Percentiles rank a stretch among this genome's conserved stretches.
Evolutionary conservation across 2,113 vertebrate species (phyloP).

Genomic region (Hiodon tergisus): DNA sequence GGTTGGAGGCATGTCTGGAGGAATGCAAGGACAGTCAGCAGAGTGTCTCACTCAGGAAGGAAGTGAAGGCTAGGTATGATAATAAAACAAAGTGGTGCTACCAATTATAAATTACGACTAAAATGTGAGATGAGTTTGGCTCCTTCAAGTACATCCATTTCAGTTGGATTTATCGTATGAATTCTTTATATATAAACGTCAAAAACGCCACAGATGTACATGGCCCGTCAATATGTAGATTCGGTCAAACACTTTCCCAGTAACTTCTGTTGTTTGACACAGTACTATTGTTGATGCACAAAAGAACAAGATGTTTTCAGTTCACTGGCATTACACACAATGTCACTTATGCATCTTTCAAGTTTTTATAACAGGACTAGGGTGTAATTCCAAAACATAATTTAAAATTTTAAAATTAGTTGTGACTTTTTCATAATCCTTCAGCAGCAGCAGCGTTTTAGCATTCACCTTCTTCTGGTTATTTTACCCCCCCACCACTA

Average conservation of each 20-base stretch:
- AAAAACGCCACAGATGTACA: background rate
- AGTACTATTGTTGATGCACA: background rate
- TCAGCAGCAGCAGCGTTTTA: background rate
- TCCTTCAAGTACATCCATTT: background rate
- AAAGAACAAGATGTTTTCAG: background rate
- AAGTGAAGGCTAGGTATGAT: conserved; percentile 40
- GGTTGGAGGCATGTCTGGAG: conserved; percentile 48
- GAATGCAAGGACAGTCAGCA: conserved; percentile 36
- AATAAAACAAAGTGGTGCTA: conserved; percentile 33
- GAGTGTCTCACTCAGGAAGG: conserved; percentile 58
- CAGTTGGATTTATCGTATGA: background rate
- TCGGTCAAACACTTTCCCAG: background rate
- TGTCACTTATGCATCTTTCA: background rate
- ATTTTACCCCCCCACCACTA: too few species aligned
- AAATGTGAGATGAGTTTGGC: conserved; percentile 17
- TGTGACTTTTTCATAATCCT: background rate
- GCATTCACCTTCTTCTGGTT: too few species aligned
- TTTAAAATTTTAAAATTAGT: background rate
- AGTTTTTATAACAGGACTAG: too few species aligned
- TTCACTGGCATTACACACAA: background rate
- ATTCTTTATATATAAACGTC: background rate
- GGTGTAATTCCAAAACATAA: too few species aligned
- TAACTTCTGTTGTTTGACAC: background rate
- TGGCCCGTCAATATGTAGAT: background rate
- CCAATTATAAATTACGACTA: conserved; percentile 15